These are phyloP conservation scores for Hydrozoanthus tunicans DNA, from an alignment of 64 coral and sea anemone genomes.

Conservation along the genomic window DNA sequence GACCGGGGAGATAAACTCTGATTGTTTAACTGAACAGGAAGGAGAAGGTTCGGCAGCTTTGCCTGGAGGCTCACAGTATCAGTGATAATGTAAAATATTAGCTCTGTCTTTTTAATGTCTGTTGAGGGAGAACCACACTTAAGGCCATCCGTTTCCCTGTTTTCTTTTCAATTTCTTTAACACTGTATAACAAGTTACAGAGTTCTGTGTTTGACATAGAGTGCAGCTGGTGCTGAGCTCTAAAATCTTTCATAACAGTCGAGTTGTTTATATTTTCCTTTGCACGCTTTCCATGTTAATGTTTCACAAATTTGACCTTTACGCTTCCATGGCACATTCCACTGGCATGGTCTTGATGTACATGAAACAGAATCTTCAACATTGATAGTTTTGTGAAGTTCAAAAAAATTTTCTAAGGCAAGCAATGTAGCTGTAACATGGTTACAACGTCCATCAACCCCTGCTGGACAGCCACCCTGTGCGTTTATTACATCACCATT, in stretches of 20 bases:
- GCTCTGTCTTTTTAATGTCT: constrained; percentile 42
- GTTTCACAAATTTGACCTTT: background rate
- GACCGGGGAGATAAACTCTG: constrained; percentile 28
- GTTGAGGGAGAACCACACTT: constrained; percentile 49
- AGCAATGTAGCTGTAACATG: constrained; percentile 38
- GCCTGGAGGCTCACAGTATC: background rate
- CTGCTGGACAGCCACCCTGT: constrained; percentile 48
- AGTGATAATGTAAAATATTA: constrained; percentile 10
- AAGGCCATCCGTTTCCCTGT: background rate
- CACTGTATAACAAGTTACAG: background rate
- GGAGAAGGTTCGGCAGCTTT: background rate
- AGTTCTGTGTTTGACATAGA: background rate
- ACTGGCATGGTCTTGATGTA: background rate
- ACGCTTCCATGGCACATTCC: background rate
- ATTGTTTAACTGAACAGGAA: background rate
- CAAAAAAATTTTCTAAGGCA: background rate
- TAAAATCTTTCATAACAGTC: background rate
- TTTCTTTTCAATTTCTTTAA: constrained; percentile 5
- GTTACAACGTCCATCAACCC: constrained; percentile 64
- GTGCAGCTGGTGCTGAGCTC: background rate
- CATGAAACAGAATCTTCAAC: background rate
- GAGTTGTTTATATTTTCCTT: background rate
- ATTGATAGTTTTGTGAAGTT: background rate
- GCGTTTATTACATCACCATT: background rate
- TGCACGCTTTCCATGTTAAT: background rate